Conservation (phyloP, 2,888 invertebrate species). For the Synergus japonicus region DNA sequence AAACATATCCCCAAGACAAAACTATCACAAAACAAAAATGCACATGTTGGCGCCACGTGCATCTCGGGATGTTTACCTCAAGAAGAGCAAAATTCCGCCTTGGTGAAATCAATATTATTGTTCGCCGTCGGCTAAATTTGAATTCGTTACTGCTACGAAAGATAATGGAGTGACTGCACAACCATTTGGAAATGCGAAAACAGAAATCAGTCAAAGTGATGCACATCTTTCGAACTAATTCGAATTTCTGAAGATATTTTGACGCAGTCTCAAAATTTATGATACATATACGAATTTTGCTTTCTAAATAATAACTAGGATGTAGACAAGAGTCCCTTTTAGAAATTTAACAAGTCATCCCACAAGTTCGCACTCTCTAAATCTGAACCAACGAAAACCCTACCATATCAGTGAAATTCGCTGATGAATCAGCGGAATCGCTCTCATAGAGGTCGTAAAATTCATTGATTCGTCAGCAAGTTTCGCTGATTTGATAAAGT, state of each 20-base stretch:
- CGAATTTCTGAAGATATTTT: slow-evolving; percentile 6
- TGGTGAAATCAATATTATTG: slow-evolving; percentile 60
- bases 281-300: too few relatives aligned
- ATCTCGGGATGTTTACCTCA: slow-evolving; percentile 71
- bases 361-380: too few relatives aligned
- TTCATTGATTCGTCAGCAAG: too few relatives aligned
- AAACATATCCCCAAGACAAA: slow-evolving; percentile 7
- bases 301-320: not conserved
- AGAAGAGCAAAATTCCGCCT: slow-evolving; percentile 70
- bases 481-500: too few relatives aligned
- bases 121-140: slow-evolving; percentile 58
- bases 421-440: too few relatives aligned
- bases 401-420: too few relatives aligned
- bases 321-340: not conserved
- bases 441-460: too few relatives aligned
- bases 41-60: slow-evolving; percentile 74
- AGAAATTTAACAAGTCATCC: too few relatives aligned
- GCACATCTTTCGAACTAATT: not conserved
- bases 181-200: slow-evolving; percentile 40
- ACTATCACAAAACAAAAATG: slow-evolving; percentile 33
- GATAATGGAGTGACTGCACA: slow-evolving; percentile 45
- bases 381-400: too few relatives aligned
- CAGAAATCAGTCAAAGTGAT: slow-evolving; percentile 42
- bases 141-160: slow-evolving; percentile 41
- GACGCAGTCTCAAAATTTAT: not conserved